Conservation (phyloP, 2,888 invertebrate genomes). For the Eledona agricola region DNA sequence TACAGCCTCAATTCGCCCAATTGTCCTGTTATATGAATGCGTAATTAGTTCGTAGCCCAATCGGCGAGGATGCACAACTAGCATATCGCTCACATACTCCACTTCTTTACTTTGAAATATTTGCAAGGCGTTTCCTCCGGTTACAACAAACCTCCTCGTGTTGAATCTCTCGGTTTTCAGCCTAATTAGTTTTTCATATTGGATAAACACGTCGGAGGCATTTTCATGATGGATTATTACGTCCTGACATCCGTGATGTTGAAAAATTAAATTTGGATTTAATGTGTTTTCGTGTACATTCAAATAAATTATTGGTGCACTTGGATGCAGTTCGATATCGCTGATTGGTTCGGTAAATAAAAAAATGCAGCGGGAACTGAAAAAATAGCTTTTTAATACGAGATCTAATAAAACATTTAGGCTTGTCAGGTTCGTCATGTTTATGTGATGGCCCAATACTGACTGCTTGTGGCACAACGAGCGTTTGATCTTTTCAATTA, state of each 20-base stretch:
- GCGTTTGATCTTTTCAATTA: too few species aligned
- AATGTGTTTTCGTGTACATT: slow-evolving; percentile 21
- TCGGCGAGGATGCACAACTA: slow-evolving; percentile 26
- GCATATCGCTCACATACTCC: slow-evolving; percentile 43
- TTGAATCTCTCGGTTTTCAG: slow-evolving; percentile 41
- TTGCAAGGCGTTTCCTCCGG: slow-evolving; percentile 31
- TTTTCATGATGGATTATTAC: slow-evolving; percentile 42
- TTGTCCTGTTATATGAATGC: slow-evolving; percentile 5
- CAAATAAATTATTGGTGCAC: slow-evolving; percentile 35
- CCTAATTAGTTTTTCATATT: slow-evolving; percentile 44
- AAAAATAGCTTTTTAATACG: slow-evolving; percentile 45
- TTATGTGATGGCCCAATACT: too few species aligned
- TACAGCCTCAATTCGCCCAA: slow-evolving; percentile 23
- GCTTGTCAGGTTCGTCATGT: slow-evolving; percentile 2
- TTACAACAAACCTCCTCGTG: slow-evolving; percentile 33
- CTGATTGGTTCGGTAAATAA: slow-evolving; percentile 41
- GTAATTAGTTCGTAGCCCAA: slow-evolving; percentile 8
- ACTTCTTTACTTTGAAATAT: slow-evolving; percentile 42
- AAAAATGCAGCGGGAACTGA: slow-evolving; percentile 44
- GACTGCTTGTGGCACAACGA: too few species aligned
- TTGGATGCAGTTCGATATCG: slow-evolving; percentile 15
- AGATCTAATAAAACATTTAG: slow-evolving; percentile 41
- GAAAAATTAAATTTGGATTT: slow-evolving; percentile 39
- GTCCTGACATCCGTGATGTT: slow-evolving; percentile 49
- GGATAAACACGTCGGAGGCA: slow-evolving; percentile 39